A percentile compares a stretch with the other conserved stretches of the same genome.
Conservation (phyloP, 1,140 invertebrate genomes). For the Drosophila guanche region DNA sequence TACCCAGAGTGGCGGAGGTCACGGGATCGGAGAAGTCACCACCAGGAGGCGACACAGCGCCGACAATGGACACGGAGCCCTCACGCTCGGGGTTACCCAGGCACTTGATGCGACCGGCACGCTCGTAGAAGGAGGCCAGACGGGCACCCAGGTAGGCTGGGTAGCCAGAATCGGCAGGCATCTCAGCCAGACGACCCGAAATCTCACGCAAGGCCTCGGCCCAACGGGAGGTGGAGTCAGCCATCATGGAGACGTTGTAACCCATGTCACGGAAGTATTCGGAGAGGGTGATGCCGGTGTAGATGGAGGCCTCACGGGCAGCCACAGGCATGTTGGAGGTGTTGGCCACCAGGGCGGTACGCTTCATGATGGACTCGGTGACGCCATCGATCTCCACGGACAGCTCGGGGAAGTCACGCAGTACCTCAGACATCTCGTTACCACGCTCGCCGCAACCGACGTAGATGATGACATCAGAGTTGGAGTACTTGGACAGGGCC, state of each 20-base stretch:
- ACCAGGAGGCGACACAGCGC: slow-evolving; percentile 99
- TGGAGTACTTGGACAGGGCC: slow-evolving; percentile 99
- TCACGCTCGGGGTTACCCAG: slow-evolving; percentile 99
- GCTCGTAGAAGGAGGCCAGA: slow-evolving; percentile 99
- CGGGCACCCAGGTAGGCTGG: slow-evolving; percentile 99
- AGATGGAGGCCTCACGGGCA: slow-evolving; percentile 99
- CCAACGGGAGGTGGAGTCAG: slow-evolving; percentile 99
- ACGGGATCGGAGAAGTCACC: slow-evolving; percentile 99
- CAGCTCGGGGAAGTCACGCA: slow-evolving; percentile 99
- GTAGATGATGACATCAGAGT: slow-evolving; percentile 99
- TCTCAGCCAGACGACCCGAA: slow-evolving; percentile 99
- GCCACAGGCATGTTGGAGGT: slow-evolving; percentile 99
- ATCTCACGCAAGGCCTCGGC: slow-evolving; percentile 99
- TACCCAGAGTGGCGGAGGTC: slow-evolving; percentile 99
- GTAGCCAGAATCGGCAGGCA: slow-evolving; percentile 99
- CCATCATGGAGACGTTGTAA: slow-evolving; percentile 99
- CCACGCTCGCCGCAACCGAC: slow-evolving; percentile 99
- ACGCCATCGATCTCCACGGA: slow-evolving; percentile 98
- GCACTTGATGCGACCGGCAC: slow-evolving; percentile 98
- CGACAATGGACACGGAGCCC: slow-evolving; percentile 99
- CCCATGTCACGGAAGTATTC: slow-evolving; percentile 99
- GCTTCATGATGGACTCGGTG: slow-evolving; percentile 99
- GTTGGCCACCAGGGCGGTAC: slow-evolving; percentile 99
- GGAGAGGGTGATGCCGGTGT: slow-evolving; percentile 97
- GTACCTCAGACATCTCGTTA: slow-evolving; percentile 95